Evolutionary conservation across 2,888 invertebrate species (phyloP).

Genomic region (Miltochrista miniata): DNA sequence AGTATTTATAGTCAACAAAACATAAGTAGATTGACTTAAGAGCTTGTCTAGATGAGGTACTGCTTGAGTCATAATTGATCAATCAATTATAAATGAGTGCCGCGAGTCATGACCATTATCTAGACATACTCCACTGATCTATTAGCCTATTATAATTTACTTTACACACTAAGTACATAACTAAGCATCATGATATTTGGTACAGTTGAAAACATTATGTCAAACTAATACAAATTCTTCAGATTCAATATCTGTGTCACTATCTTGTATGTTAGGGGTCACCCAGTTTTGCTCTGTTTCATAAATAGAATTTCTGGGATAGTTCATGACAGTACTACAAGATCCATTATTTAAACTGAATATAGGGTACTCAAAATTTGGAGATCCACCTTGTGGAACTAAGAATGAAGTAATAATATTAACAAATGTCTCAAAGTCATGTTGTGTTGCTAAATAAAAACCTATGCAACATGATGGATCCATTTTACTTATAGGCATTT

Average conservation of each 20-base stretch:
- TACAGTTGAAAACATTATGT: slow-evolving; percentile 31
- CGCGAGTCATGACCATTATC: no score
- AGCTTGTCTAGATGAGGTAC: no score
- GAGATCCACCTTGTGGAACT: slow-evolving; percentile 70
- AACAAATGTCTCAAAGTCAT: slow-evolving; percentile 90
- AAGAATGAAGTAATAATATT: slow-evolving; percentile 86
- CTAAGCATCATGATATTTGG: slow-evolving; percentile 26
- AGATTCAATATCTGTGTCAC: slow-evolving; percentile 87
- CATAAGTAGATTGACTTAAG: no score
- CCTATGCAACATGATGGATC: slow-evolving; percentile 97
- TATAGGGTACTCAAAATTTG: slow-evolving; percentile 89
- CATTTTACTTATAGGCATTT: slow-evolving; percentile 93
- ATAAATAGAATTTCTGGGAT: slow-evolving; percentile 81
- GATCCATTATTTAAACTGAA: slow-evolving; percentile 91
- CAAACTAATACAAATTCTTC: slow-evolving; percentile 89
- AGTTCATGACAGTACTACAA: slow-evolving; percentile 83
- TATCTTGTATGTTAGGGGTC: slow-evolving; percentile 74
- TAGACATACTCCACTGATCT: no score
- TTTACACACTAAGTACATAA: slow-evolving; percentile 27
- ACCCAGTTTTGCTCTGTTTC: slow-evolving; percentile 81
- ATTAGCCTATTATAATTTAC: slow-evolving; percentile 10
- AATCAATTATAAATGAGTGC: no score
- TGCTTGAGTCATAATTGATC: no score
- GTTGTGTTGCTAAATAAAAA: slow-evolving; percentile 91
- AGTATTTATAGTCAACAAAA: no score